Percentiles rank a stretch among this genome's conserved stretches.
phyloP scores from a whole-genome alignment of 92 coral and sea anemone genomes.

The Porites cylindrica region DNA sequence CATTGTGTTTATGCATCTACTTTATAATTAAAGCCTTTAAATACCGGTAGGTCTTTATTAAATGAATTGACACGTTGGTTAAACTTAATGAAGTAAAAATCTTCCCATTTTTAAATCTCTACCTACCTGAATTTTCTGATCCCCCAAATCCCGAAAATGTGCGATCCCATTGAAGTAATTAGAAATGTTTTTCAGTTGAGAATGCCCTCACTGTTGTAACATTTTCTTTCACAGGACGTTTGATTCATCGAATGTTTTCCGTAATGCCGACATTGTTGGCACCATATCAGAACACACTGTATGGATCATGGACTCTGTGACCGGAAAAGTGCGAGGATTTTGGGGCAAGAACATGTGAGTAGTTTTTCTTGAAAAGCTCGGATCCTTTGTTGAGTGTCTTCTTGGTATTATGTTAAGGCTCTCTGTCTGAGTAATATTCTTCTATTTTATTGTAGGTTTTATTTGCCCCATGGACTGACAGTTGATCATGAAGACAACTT shows the following conservation, averaged over 20 bases:
- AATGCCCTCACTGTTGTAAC: neutral
- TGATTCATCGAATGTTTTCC: slow-evolving; percentile 71
- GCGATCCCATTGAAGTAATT: neutral
- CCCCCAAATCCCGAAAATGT: no score
- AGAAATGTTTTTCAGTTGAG: neutral
- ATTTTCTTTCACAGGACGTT: slow-evolving; percentile 79
- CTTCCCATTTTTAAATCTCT: no score
- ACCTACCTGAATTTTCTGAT: no score
- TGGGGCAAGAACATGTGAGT: slow-evolving; percentile 94
- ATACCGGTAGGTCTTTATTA: no score
- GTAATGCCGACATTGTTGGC: slow-evolving; percentile 43
- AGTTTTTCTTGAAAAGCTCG: no score
- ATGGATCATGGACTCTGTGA: slow-evolving; percentile 67
- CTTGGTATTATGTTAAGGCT: neutral
- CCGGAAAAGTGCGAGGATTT: slow-evolving; percentile 75
- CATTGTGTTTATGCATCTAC: no score
- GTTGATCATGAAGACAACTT: slow-evolving; percentile 88
- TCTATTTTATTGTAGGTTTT: slow-evolving; percentile 69
- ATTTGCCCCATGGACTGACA: slow-evolving; percentile 94
- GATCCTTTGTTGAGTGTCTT: neutral
- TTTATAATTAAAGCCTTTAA: no score
- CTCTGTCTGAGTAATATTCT: neutral
- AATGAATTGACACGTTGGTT: no score
- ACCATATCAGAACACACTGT: slow-evolving; percentile 85
- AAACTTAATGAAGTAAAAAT: no score